phyloP scores from a whole-genome alignment of 2,113 vertebrate species.

The Alethe castanea region DNA sequence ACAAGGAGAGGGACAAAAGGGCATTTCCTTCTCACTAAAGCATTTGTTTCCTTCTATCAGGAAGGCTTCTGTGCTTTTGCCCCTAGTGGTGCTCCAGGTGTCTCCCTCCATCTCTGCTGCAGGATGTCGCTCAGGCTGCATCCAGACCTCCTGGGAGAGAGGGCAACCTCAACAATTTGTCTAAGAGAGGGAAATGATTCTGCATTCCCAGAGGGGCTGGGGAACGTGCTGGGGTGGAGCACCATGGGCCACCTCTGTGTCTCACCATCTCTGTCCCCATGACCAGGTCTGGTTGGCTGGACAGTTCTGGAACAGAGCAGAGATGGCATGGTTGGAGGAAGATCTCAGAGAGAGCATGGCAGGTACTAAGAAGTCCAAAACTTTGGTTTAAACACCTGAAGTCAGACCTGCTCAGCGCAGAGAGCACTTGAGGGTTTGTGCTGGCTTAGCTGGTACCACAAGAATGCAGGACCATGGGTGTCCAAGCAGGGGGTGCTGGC shows the following conservation, averaged over 20 bases:
- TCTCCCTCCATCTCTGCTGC: not conserved
- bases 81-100: not conserved
- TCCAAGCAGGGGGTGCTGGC: not conserved
- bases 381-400: not conserved
- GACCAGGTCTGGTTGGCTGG: not conserved
- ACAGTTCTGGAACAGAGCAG: not conserved
- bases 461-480: not conserved
- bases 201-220: not conserved
- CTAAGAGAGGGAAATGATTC: not conserved
- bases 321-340: fast-evolving
- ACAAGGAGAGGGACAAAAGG: not conserved
- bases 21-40: not conserved
- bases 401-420: not conserved
- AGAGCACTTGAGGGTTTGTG: not conserved
- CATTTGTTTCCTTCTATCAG: not conserved
- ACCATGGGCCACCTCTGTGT: not conserved
- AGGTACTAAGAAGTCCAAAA: not conserved
- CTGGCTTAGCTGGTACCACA: not conserved
- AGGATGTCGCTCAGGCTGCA: not conserved
- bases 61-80: not conserved
- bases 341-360: not conserved
- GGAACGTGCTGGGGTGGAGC: not conserved
- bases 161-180: not conserved
- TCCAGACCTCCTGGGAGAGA: not conserved
- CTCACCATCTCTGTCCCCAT: not conserved